A percentile compares a stretch with the other conserved stretches of the same genome.
Conservation (phyloP, 1,140 invertebrate species). For the Cherax destructor region DNA sequence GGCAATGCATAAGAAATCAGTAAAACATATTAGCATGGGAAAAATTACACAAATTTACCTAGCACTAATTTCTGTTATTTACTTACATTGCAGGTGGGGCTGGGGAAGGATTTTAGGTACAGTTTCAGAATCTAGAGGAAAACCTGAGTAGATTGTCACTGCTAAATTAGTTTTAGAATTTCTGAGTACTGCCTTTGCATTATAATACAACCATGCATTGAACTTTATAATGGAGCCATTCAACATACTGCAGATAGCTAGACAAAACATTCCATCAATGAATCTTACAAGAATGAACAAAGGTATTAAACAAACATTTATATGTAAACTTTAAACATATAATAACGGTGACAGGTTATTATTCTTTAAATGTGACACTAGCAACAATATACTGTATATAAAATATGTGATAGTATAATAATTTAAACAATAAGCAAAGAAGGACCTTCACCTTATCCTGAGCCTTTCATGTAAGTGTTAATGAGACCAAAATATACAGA, state of each 20-base stretch:
- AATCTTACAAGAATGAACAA: neutral
- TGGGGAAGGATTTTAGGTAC: neutral
- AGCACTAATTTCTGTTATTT: neutral
- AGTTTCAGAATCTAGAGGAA: neutral
- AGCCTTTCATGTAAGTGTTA: neutral
- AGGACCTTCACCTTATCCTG: neutral
- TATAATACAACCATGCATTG: neutral
- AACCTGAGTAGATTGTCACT: neutral
- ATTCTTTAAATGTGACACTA: neutral
- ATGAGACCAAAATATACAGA: conserved; percentile 6
- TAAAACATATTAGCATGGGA: neutral
- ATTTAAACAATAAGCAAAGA: neutral
- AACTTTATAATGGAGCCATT: neutral
- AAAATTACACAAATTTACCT: neutral
- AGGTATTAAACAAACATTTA: neutral
- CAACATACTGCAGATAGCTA: conserved; percentile 4
- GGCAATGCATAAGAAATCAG: neutral
- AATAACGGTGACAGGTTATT: neutral
- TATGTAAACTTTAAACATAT: neutral
- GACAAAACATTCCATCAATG: neutral
- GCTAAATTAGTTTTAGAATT: neutral
- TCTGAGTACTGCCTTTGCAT: neutral
- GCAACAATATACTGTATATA: neutral
- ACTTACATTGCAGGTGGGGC: neutral
- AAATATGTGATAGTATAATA: neutral